Evolutionary conservation across 2,888 invertebrate genomes (phyloP).

Genomic region (Acronicta aceris): DNA sequence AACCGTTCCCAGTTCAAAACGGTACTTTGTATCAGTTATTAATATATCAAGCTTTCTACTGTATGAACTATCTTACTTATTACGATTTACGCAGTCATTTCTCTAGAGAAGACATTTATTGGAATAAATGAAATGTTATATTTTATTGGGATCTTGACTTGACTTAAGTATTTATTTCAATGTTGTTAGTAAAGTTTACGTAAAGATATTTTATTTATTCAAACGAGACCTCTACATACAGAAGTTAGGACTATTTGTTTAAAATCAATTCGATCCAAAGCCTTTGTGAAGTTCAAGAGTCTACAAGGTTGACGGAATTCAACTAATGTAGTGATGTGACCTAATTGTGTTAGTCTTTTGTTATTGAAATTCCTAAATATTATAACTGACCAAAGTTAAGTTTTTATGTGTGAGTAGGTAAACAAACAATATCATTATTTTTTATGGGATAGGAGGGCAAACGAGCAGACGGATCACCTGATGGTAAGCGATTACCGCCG

Average conservation of each 20-base stretch:
- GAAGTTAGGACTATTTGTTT: background rate
- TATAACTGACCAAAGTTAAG: no score
- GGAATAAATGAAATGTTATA: conserved; percentile 13
- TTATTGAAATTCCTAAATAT: no score
- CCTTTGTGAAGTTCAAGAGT: conserved; percentile 3
- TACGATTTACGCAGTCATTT: conserved; percentile 8
- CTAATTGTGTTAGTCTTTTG: background rate
- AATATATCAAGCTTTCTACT: conserved; percentile 29
- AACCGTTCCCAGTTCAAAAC: conserved; percentile 36
- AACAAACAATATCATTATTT: no score
- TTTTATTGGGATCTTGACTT: conserved; percentile 4
- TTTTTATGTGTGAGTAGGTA: no score
- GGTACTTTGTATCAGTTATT: conserved; percentile 44
- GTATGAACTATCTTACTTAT: conserved; percentile 3
- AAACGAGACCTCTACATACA: background rate
- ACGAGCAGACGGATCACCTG: no score
- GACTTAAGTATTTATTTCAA: conserved; percentile 3
- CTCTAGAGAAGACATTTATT: conserved; percentile 5
- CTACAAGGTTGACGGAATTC: background rate
- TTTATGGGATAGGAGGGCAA: no score
- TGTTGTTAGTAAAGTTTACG: background rate
- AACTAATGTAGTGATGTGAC: background rate
- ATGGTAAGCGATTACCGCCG: no score
- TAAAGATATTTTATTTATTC: background rate
- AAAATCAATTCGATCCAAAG: conserved; percentile 1